A percentile compares a stretch with the other conserved stretches of the same genome.
Evolutionary conservation across 2,888 invertebrate species (phyloP).

Genomic region (Melinopterus prodromus): DNA sequence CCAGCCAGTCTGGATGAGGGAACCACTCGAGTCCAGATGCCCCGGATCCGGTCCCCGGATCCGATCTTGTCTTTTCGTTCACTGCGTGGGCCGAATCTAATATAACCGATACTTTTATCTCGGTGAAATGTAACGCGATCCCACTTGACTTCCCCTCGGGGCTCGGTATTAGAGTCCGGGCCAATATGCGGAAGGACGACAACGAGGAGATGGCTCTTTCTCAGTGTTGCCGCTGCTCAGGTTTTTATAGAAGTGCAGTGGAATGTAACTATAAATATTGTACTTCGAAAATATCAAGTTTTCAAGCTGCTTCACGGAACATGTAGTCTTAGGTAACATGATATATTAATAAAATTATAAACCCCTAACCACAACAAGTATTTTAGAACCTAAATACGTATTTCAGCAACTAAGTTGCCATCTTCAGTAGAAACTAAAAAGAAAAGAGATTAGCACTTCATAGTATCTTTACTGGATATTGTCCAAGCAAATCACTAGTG

Average conservation of each 20-base stretch:
- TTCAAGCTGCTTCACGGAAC: too few relatives aligned
- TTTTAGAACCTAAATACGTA: too few relatives aligned
- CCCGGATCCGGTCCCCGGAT: not conserved
- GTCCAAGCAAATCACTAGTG: too few relatives aligned
- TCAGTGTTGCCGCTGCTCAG: not conserved
- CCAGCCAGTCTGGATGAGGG: not conserved
- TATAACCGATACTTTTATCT: conserved; percentile 4
- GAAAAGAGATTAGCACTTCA: too few relatives aligned
- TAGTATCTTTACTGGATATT: too few relatives aligned
- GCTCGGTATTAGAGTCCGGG: not conserved
- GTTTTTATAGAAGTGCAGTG: not conserved
- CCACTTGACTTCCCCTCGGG: not conserved
- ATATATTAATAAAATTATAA: too few relatives aligned
- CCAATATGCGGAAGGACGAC: not conserved
- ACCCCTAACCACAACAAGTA: too few relatives aligned
- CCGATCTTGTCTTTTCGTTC: not conserved
- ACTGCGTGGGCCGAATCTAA: not conserved
- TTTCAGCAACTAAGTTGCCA: too few relatives aligned
- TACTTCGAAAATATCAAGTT: too few relatives aligned
- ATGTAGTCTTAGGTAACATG: too few relatives aligned
- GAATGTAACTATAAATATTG: too few relatives aligned
- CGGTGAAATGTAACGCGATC: not conserved
- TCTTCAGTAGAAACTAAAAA: too few relatives aligned
- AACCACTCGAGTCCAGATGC: not conserved
- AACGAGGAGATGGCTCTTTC: not conserved